Conservation (phyloP, 1,140 invertebrate species). For the Caenorhabditis elegans region WBcel235 BX284605.5:8400001-8400500, state of each 20-base stretch:
- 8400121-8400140: neutral
- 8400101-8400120: neutral
- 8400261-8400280: neutral
- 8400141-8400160: slow-evolving; percentile 15
- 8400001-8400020: no score
- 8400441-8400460: neutral
- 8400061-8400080: no score
- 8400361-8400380: neutral
- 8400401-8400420: neutral
- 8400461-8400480: no score
- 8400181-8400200: neutral
- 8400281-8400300: no score
- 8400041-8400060: no score
- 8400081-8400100: no score
- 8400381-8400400: neutral
- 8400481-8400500: slow-evolving; percentile 20
- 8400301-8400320: neutral
- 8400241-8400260: neutral
- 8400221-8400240: neutral
- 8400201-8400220: neutral
- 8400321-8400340: neutral
- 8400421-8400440: neutral
- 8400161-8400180: neutral
- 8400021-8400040: no score
- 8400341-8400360: neutral